Base-by-base conservation (phyloP, 1,140 invertebrate species). In the Drosophila tani region DNA sequence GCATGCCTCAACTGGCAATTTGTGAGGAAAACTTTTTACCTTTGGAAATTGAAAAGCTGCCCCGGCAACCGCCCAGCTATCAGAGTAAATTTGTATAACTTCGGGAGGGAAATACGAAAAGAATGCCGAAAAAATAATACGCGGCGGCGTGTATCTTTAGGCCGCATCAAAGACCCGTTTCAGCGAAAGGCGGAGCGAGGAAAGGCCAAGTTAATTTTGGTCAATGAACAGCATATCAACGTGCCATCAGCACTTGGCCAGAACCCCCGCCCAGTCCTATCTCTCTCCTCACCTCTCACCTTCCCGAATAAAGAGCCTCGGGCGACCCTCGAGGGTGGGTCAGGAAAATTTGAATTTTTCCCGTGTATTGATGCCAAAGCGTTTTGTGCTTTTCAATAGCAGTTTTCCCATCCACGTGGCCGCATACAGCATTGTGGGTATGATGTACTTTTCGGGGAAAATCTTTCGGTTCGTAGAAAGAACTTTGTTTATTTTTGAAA, bases 221-320 rank as follows among this genome's bases (percentile, higher is more conserved):
- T 68, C 85, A 85, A 90, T 90, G 85, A 88, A 90, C 85, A 90
- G 81, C 81, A 65, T 90, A 88, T 87, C 84, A 78, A 78, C 74
- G 63, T 73, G 79, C 62, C 85, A 90, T 88, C 85, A 85, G 80
- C 80, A 88, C 80, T 79, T 83, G 60, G 76, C 84, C 76, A 77
- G 43, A 53, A 41, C 69, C 49, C 40, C 8, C 24, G 17, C 21
- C 21, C 40, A n/a, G 32, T 35, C 43, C 43, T 0, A 2, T 7
- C 27, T 17, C 17, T 11, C 46, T 49, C 47, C 47, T 15, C 32
- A 38, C 17, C 32, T 50, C 32, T 43, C 49, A 55, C 55, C 47
- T 35, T 27, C 1, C 19, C 41, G 35, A 59, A 32, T 60, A 55
- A 66, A 62, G 29, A 17, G 55, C 40, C 60, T 27, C 12, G 17